A percentile compares a stretch with the other conserved stretches of the same genome.
Conservation (phyloP, 2,888 invertebrate species). For the Chorisops tibialis region DNA sequence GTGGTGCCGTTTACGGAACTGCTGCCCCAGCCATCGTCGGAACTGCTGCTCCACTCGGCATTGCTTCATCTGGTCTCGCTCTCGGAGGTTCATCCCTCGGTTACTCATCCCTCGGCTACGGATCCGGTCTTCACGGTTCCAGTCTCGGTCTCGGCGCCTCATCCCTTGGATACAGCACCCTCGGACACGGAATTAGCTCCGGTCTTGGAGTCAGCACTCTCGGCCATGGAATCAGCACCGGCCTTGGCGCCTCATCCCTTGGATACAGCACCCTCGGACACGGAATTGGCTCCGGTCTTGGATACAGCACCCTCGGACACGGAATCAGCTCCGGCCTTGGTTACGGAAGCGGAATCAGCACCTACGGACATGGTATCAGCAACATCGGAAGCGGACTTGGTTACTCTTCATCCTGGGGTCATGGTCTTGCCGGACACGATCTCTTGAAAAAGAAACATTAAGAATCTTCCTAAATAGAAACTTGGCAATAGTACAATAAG, state of each 20-base stretch:
- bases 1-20: not conserved
- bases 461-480: conserved; percentile 23
- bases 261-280: conserved; percentile 9
- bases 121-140: not conserved
- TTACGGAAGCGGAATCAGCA: not conserved
- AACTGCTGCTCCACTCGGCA: conserved; percentile 12
- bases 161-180: not conserved
- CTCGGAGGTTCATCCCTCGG: conserved; percentile 3
- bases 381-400: not conserved
- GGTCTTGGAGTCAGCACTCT: not conserved
- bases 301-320: not conserved
- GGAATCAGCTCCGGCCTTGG: conserved; percentile 1
- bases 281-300: conserved; percentile 1
- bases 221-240: not conserved
- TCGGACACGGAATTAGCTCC: not conserved
- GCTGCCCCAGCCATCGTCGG: conserved; percentile 1
- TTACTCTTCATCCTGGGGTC: conserved; percentile 12
- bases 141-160: too few species aligned
- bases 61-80: conserved; percentile 6
- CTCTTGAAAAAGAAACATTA: conserved; percentile 21
- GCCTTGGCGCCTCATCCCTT: not conserved
- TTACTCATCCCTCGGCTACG: not conserved
- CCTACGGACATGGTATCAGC: conserved; percentile 4
- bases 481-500: conserved; percentile 24
- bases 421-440: not conserved